Conservation (phyloP, 2,113 vertebrate genomes). For the Oreocharis arfaki region DNA sequence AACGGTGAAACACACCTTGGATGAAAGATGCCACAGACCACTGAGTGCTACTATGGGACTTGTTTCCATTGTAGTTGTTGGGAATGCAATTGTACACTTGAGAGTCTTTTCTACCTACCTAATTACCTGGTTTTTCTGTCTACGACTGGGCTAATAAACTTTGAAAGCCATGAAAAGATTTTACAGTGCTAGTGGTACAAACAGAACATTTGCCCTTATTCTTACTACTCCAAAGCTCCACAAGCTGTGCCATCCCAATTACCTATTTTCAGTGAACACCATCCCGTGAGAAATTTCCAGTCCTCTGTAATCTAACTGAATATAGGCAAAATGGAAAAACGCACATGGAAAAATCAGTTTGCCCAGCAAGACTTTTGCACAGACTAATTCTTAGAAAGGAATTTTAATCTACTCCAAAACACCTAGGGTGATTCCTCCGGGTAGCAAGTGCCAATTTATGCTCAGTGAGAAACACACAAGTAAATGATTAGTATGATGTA, state of each 20-base stretch:
- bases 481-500: background rate
- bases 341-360: background rate
- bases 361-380: background rate
- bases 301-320: background rate
- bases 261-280: background rate
- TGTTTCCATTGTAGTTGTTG: background rate
- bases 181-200: background rate
- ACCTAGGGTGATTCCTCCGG: background rate
- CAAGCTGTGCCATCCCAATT: background rate
- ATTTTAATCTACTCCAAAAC: background rate
- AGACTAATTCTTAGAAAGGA: background rate
- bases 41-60: background rate
- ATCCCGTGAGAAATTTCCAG: slow-evolving; percentile 11
- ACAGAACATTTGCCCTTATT: background rate
- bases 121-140: background rate
- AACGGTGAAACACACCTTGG: background rate
- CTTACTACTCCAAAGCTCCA: background rate
- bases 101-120: background rate
- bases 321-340: slow-evolving; percentile 1
- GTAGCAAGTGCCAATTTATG: background rate
- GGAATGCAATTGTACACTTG: background rate
- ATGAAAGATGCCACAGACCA: background rate
- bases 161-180: background rate
- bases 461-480: background rate
- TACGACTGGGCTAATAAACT: slow-evolving; percentile 3